phyloP scores from a whole-genome alignment of 2,797 vertebrate genomes.

The Rhinatrema bivittatum region DNA sequence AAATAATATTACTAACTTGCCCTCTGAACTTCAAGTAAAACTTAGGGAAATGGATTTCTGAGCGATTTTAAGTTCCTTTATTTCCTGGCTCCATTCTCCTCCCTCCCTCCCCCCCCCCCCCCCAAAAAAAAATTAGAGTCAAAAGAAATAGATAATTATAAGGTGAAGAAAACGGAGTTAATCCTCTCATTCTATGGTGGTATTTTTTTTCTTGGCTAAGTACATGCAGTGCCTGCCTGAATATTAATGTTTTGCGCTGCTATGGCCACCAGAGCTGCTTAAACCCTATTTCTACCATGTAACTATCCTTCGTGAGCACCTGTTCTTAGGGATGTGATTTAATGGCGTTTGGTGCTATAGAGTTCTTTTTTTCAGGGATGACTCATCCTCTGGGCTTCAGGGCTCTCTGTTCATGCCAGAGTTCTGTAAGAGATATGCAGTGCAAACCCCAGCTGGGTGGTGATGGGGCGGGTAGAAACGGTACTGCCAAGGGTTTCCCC shows the following conservation, averaged over 20 bases:
- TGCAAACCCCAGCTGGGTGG: too few relatives aligned
- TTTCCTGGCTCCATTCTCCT: background rate
- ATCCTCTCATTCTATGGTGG: slow-evolving; percentile 28
- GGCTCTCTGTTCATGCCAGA: background rate
- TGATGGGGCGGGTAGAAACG: too few relatives aligned
- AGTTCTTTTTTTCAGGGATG: background rate
- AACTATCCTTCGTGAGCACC: background rate
- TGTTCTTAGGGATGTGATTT: background rate
- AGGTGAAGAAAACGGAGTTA: slow-evolving; percentile 25
- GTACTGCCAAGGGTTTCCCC: too few relatives aligned
- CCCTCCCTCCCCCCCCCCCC: too few relatives aligned
- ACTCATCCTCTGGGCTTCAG: background rate
- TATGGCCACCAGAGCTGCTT: background rate
- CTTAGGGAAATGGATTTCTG: background rate
- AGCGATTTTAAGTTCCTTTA: background rate
- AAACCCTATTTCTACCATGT: too few relatives aligned
- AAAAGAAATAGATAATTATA: slow-evolving; percentile 31
- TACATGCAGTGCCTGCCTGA: background rate
- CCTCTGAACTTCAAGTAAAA: background rate
- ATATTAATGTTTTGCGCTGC: slow-evolving; percentile 4
- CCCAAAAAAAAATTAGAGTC: slow-evolving; percentile 18
- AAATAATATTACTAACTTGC: accelerated
- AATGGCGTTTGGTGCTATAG: background rate
- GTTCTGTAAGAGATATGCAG: too few relatives aligned
- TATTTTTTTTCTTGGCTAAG: slow-evolving; percentile 19